A percentile compares a stretch with the other conserved stretches of the same genome.
phyloP scores from a whole-genome alignment of 2,888 invertebrate species.

The Sinohyriopsis cumingii region DNA sequence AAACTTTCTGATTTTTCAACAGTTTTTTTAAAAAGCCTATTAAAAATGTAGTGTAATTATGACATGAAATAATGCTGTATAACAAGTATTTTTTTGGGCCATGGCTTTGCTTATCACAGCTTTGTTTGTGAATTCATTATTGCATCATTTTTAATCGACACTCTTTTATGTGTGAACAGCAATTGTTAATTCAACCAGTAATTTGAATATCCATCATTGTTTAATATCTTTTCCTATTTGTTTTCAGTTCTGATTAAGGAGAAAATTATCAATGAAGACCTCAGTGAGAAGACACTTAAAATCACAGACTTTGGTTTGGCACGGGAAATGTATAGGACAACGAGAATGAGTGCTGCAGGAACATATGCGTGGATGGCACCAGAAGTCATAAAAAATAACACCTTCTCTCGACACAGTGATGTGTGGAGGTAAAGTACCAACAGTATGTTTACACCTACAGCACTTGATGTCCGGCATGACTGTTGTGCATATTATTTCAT shows the following conservation, averaged over 20 bases:
- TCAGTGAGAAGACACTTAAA: constrained; percentile 93
- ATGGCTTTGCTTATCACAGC: too few species aligned
- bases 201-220: too few species aligned
- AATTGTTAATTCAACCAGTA: too few species aligned
- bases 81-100: too few species aligned
- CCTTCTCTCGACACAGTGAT: constrained; percentile 94
- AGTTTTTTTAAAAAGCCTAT: too few species aligned
- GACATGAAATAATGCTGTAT: too few species aligned
- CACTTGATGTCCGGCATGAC: not conserved
- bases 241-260: constrained; percentile 72
- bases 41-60: too few species aligned
- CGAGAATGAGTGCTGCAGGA: constrained; percentile 97
- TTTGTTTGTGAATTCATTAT: too few species aligned
- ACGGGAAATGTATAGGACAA: constrained; percentile 95
- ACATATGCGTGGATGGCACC: constrained; percentile 99
- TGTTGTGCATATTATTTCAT: too few species aligned
- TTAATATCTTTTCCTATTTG: not conserved
- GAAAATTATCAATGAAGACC: constrained; percentile 78
- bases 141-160: too few species aligned
- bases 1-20: too few species aligned
- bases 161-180: too few species aligned
- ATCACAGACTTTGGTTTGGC: constrained; percentile 98
- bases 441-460: not conserved
- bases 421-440: constrained; percentile 85
- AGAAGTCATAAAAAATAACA: constrained; percentile 92